Conservation (phyloP, 1,140 invertebrate genomes). For the Dendroctonus valens region DNA sequence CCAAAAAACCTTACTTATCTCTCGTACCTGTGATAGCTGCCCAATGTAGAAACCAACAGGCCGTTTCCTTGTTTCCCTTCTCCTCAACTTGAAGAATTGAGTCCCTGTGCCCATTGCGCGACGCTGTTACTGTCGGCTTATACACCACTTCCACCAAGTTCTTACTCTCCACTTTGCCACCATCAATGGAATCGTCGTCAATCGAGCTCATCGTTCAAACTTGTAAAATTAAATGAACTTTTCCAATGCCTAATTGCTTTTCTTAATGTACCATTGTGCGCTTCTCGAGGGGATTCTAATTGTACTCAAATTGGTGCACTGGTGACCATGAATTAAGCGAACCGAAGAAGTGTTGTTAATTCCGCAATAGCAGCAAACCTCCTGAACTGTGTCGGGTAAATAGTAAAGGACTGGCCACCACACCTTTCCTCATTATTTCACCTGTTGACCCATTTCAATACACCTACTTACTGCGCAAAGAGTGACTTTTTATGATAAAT, state of each 20-base stretch:
- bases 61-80: slow-evolving; percentile 3
- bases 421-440: too few species aligned
- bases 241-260: neutral
- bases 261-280: neutral
- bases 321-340: neutral
- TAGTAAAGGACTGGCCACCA: too few species aligned
- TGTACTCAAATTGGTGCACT: neutral
- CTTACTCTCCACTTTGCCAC: slow-evolving; percentile 9
- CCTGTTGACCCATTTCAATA: too few species aligned
- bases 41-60: slow-evolving; percentile 29
- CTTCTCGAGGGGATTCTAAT: neutral
- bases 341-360: neutral
- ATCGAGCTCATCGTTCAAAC: neutral
- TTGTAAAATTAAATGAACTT: neutral
- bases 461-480: too few species aligned
- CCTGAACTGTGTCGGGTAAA: too few species aligned
- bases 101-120: slow-evolving; percentile 2
- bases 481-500: too few species aligned
- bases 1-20: neutral
- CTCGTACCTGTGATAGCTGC: slow-evolving; percentile 24
- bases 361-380: neutral
- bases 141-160: slow-evolving; percentile 24
- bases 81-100: neutral
- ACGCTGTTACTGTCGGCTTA: slow-evolving; percentile 15
- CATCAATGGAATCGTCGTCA: neutral